Conservation (phyloP, 2,797 vertebrate species). For the Gallinago nigripennis region DNA sequence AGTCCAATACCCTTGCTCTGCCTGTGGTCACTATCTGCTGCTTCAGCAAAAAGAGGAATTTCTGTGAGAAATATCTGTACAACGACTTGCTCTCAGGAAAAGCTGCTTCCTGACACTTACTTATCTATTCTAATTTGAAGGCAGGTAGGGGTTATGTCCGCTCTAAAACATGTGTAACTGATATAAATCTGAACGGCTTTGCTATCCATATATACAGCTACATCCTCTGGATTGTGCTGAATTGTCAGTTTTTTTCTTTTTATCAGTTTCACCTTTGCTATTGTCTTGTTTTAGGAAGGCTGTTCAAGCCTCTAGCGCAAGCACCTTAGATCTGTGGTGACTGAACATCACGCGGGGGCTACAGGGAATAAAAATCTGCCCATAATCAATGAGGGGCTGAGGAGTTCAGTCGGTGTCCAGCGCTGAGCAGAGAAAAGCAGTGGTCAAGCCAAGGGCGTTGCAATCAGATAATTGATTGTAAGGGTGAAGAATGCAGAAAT, state of each 20-base stretch:
- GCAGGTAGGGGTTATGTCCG: neutral
- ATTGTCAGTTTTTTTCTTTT: neutral
- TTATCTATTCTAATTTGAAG: neutral
- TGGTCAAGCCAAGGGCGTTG: neutral
- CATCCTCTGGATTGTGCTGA: neutral
- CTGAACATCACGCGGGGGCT: accelerated
- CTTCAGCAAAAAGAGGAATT: neutral
- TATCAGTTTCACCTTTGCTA: neutral
- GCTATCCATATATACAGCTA: neutral
- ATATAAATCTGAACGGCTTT: too few relatives aligned
- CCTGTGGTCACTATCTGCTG: neutral
- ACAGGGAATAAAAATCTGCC: neutral
- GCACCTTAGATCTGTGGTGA: neutral
- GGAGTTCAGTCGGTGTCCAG: neutral
- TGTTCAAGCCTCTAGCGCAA: neutral
- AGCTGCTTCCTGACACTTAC: neutral
- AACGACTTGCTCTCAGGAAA: neutral
- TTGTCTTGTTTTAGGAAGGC: neutral
- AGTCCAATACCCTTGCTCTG: neutral
- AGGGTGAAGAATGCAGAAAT: neutral
- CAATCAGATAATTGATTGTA: neutral
- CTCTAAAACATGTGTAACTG: neutral
- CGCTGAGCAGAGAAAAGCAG: neutral
- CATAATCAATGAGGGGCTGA: neutral
- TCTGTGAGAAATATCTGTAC: neutral